phyloP scores from a whole-genome alignment of 2,797 vertebrate genomes.

The Coreius guichenoti region DNA sequence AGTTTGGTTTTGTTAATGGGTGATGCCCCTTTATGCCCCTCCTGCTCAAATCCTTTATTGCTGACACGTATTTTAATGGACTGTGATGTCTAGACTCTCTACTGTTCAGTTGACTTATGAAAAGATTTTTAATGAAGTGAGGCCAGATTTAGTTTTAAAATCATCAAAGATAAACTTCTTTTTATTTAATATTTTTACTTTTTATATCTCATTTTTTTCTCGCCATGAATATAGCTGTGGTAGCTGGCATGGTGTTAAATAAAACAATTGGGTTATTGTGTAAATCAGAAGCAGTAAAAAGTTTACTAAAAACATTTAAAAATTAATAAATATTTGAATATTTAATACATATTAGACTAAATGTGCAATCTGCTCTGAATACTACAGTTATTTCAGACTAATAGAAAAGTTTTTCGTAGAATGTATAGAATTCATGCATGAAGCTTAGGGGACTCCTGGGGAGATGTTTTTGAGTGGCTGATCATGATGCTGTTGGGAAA shows the following conservation, averaged over 20 bases:
- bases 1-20: not conserved
- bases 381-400: not conserved
- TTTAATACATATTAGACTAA: not conserved
- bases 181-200: not conserved
- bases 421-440: not conserved
- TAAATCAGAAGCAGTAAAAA: not conserved
- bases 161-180: not conserved
- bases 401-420: not conserved
- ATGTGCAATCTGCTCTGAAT: not conserved
- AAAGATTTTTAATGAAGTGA: not conserved
- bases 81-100: not conserved
- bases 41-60: not conserved
- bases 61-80: not conserved
- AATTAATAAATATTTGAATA: no score
- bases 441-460: constrained; percentile 38
- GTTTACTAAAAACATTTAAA: not conserved
- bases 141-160: not conserved
- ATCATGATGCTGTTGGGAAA: constrained; percentile 27
- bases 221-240: not conserved
- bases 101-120: not conserved
- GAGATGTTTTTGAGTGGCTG: constrained; percentile 23
- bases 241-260: not conserved
- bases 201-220: not conserved
- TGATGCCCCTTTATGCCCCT: not conserved
- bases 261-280: not conserved